These are phyloP conservation scores for Prosapia bicincta DNA, from an alignment of 2,888 invertebrate species.

Conservation along the genomic window DNA sequence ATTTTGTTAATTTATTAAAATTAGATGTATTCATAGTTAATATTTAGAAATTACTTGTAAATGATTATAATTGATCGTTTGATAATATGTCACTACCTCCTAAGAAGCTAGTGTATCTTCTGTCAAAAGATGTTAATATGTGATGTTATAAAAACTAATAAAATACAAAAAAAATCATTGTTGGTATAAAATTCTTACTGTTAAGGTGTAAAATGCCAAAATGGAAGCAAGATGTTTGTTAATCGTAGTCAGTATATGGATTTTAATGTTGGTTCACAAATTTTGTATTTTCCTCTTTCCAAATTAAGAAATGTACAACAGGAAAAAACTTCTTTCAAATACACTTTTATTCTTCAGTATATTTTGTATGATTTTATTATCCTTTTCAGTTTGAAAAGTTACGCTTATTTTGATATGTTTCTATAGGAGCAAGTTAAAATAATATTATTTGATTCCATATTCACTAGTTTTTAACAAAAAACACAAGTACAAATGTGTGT, in stretches of 20 bases:
- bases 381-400: no score
- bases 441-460: no score
- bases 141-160: not conserved
- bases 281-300: not conserved
- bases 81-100: no score
- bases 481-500: no score
- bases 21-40: not conserved
- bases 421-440: no score
- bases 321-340: constrained; percentile 20
- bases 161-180: not conserved
- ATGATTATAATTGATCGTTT: not conserved
- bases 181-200: not conserved
- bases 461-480: no score
- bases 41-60: not conserved
- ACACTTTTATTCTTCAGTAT: constrained; percentile 28
- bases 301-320: not conserved
- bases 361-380: not conserved
- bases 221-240: not conserved
- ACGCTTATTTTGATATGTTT: no score
- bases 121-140: not conserved
- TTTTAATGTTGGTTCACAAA: not conserved
- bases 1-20: not conserved
- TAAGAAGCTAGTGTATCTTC: no score
- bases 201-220: no score
- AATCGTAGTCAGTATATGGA: not conserved